Conservation (phyloP, 2,797 vertebrate species). For the Toxotes lorentzi region DNA sequence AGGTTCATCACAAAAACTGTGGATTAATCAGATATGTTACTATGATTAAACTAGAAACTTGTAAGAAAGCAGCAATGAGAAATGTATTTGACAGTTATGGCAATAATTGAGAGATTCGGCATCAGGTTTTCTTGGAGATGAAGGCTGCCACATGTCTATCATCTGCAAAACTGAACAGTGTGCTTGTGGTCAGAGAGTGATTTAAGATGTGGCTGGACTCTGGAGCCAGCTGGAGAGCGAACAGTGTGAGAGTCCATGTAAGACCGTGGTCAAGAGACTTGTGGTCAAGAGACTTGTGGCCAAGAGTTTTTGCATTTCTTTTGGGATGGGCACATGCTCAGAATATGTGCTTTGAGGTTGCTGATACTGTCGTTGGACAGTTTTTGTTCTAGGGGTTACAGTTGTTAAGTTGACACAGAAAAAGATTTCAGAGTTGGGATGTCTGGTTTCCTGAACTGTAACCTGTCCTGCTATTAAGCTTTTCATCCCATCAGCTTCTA, state of each 20-base stretch:
- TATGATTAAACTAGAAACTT: not conserved
- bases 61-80: not conserved
- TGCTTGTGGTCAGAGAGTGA: conserved; percentile 36
- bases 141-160: conserved; percentile 13
- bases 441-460: conserved; percentile 39
- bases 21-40: not conserved
- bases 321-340: conserved; percentile 47
- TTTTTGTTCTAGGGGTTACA: conserved; percentile 37
- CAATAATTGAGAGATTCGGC: not conserved
- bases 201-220: conserved; percentile 50
- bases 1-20: not conserved
- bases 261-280: conserved; percentile 47
- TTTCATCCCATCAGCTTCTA: conserved; percentile 19
- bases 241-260: conserved; percentile 26
- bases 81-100: conserved; percentile 4
- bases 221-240: conserved; percentile 29
- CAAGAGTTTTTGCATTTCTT: conserved; percentile 35
- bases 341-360: conserved; percentile 47
- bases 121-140: conserved; percentile 17
- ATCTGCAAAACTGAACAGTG: conserved; percentile 36
- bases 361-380: conserved; percentile 24
- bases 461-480: conserved; percentile 20
- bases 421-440: not conserved
- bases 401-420: conserved; percentile 31
- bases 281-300: conserved; percentile 35